phyloP scores from a whole-genome alignment of 2,888 invertebrate species.

The Homarus gammarus region DNA sequence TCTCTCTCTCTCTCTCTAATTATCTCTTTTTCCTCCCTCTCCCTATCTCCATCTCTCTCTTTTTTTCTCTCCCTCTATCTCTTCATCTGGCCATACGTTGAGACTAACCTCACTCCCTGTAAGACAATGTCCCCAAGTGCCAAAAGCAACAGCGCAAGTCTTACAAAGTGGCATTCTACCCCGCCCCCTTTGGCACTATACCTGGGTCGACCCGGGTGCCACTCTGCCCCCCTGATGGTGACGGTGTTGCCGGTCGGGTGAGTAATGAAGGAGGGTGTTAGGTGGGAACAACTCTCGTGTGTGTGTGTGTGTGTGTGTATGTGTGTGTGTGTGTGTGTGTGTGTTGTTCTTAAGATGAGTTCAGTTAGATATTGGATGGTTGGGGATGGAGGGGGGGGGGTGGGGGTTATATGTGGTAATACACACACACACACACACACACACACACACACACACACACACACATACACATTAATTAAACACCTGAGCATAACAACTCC shows the following conservation, averaged over 20 bases:
- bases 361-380: too few relatives aligned
- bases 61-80: too few relatives aligned
- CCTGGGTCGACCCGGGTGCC: neutral
- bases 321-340: too few relatives aligned
- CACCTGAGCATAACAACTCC: too few relatives aligned
- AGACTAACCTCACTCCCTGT: neutral
- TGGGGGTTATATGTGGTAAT: neutral
- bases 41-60: neutral
- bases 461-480: neutral
- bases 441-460: neutral
- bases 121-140: neutral
- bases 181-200: constrained; percentile 20
- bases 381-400: too few relatives aligned
- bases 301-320: too few relatives aligned
- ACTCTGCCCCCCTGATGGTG: too few relatives aligned
- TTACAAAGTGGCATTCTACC: constrained; percentile 4
- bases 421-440: neutral
- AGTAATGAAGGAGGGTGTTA: too few relatives aligned
- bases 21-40: neutral
- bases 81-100: too few relatives aligned
- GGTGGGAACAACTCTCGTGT: too few relatives aligned
- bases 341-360: too few relatives aligned
- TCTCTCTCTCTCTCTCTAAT: neutral
- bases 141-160: neutral
- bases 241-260: too few relatives aligned